phyloP scores from a whole-genome alignment of 2,888 invertebrate genomes.

The Doris montereyensis region DNA sequence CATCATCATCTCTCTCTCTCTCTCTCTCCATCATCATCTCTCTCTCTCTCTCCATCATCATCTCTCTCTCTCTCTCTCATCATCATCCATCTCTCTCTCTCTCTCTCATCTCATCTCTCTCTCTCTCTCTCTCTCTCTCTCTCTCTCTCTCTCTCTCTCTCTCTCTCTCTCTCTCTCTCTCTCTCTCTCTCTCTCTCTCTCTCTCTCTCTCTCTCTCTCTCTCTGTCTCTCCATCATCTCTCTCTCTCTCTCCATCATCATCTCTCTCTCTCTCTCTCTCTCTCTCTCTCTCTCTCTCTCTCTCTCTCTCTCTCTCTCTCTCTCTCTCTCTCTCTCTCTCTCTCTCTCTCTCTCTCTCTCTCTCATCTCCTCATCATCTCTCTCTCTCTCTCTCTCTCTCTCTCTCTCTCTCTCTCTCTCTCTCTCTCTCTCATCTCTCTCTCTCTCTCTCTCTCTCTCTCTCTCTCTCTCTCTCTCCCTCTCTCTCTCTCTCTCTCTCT shows the following conservation, averaged over 20 bases:
- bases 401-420: neutral
- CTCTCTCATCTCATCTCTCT: neutral
- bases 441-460: neutral
- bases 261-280: no score
- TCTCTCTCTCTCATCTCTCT: neutral
- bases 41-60: neutral
- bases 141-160: neutral
- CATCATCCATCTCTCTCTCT: neutral
- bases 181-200: no score
- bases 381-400: neutral
- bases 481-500: neutral
- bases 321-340: no score
- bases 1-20: neutral
- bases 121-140: neutral
- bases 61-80: no score
- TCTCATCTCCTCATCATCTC: neutral
- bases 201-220: no score
- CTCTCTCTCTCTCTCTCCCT: neutral
- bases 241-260: no score
- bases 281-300: no score
- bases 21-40: neutral
- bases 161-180: neutral
- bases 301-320: no score
- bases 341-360: no score
- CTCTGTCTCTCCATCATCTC: no score